Base-by-base conservation (phyloP, 2,113 vertebrate species). In the Artemisiospiza belli region DNA sequence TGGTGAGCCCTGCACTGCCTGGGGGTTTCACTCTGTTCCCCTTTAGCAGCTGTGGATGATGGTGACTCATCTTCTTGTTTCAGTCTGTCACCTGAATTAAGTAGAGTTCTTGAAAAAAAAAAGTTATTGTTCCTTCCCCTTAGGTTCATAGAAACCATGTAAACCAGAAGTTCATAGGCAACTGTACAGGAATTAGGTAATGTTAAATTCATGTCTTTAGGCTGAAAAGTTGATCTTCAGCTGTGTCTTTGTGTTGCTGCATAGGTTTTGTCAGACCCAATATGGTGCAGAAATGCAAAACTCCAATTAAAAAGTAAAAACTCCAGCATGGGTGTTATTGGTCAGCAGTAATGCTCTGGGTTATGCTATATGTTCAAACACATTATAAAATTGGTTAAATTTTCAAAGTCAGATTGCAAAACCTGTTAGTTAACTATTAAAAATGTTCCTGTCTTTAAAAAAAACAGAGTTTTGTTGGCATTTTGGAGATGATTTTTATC, bases 11-110 rank as follows among this genome's bases (percentile, higher is more conserved):
- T 74, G 47, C 1, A 8, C 28, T 92, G 72, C 77, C 78, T 72
- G 37, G 75, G 72, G 51, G 41, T 47, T 87, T 90, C 1, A 4
- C 55, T 90, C 25, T 51, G 66, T 55, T 85, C 72, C 24, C 41
- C n/a, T 35, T 44, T 35, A 54, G 63, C 73, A 93, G 79, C 80
- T 55, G 33, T 23, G 70, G 31, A 61, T 74, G 51, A 23, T 20
- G 4, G 30, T 94, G 91, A 94, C 51, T 94, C 87, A 87, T 58
- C 84, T 14, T 82, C 79, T 77, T 70, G 24, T 51, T 80, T 57
- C 47, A 68, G 24, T 79, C 69, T 67, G 30, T 87, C 70, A 94
- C 79, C 73, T 93, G 78, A 78, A 95, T 41, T 57, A 86, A 55
- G 39, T 1, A 9, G 44, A 72, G n/a, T 41, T 90, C 54, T 55